Evolutionary conservation across 2,797 vertebrate species (phyloP), one percentile per base, ranked within the genome.

Genomic region (Iguana delicatissima): DNA sequence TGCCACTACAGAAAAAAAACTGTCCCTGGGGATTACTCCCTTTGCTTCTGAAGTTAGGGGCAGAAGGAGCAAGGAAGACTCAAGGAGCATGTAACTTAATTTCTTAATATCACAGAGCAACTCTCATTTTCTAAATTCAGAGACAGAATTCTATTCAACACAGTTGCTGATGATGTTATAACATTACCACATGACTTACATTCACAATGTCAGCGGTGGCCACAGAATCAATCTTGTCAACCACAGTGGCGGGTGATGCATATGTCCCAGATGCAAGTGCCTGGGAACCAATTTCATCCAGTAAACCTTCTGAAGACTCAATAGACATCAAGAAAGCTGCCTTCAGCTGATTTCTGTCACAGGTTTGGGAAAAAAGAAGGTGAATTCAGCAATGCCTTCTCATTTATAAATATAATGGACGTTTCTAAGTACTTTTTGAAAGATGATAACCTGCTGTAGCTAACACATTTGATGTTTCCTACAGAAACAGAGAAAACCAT

Each of bases 221-320:
- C 89, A 99, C 96, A 0, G 98, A 95, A 74, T 99, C 98, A 12
- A 99, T 97, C 89, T 97, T 95, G 80, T 98, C 96, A 83, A 98
- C 94, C 73, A 98, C 95, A 10, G 93, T 73, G 26, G 98, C 94
- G 3, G 98, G 98, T 4, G 96, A 94, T 46, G 97, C 93, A 82
- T 98, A 98, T 0, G 97, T 95, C 85, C 97, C 98, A 50, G 96
- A 97, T 50, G 93, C 76, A 88, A 99, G 92, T 14, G 96, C 96
- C 96, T 99, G 99, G 0, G 97, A 97, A 26, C 98, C 99, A 0
- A 99, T 97, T 96, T 99, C 99, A 94, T 98, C 97, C 92, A 99
- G 88, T 84, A 98, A 94, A 9, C 97, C 96, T 22, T 97, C 97
- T 0, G 98, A 97, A 92, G 95, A 97, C 93, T 99, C 99, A 80